Evolutionary conservation across 2,888 invertebrate genomes (phyloP).

Genomic region (Ryuthela nishihirai): DNA sequence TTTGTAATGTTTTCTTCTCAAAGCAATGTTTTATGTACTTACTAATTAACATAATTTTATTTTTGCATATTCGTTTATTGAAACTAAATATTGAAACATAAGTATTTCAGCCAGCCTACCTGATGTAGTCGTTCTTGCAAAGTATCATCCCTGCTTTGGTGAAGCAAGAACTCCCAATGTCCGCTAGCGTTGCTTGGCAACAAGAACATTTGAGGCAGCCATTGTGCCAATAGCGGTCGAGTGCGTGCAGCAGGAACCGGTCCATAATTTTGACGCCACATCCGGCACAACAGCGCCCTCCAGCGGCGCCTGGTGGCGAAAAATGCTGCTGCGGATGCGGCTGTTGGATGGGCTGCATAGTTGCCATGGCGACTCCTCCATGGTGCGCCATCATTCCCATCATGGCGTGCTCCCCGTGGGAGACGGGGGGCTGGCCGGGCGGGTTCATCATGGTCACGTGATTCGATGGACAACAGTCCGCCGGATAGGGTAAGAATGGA

Average conservation of each 20-base stretch:
- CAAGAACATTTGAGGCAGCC: slow-evolving; percentile 90
- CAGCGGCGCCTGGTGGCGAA: slow-evolving; percentile 1
- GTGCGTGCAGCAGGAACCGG: slow-evolving; percentile 83
- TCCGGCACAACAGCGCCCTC: slow-evolving; percentile 29
- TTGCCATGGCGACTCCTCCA: slow-evolving; percentile 16
- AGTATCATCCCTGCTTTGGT: slow-evolving; percentile 90
- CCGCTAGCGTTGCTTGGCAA: slow-evolving; percentile 83
- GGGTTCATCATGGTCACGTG: slow-evolving; percentile 32
- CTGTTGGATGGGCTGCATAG: slow-evolving; percentile 13
- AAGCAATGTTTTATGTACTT: too few species aligned
- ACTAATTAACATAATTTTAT: too few species aligned
- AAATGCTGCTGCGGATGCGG: slow-evolving; percentile 18
- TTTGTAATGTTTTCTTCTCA: too few species aligned
- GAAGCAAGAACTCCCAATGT: slow-evolving; percentile 87
- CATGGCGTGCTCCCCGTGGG: slow-evolving; percentile 25
- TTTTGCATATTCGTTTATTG: too few species aligned
- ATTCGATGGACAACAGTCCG: slow-evolving; percentile 31
- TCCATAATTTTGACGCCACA: slow-evolving; percentile 49
- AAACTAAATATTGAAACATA: not conserved
- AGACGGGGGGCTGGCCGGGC: slow-evolving; percentile 9
- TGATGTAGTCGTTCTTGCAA: slow-evolving; percentile 91
- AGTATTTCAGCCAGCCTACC: too few species aligned
- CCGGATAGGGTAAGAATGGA: slow-evolving; percentile 20
- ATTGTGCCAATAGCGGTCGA: slow-evolving; percentile 95
- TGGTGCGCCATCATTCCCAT: slow-evolving; percentile 31